Base-by-base conservation (phyloP, 64 coral and sea anemone genomes). In the Montipora efflorescens region DNA sequence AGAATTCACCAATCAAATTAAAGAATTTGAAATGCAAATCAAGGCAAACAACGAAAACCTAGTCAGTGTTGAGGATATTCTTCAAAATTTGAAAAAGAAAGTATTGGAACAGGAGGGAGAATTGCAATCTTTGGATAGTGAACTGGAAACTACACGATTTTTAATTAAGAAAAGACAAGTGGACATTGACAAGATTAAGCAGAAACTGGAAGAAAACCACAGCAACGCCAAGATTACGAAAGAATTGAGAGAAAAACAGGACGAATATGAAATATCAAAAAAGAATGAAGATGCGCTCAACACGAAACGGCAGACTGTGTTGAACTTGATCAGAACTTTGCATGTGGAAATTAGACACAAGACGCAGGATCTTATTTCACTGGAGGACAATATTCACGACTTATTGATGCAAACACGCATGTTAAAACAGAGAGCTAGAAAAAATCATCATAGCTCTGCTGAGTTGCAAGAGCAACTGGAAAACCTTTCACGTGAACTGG, bases 301-400 rank as follows among this genome's bases (percentile, higher is more conserved):
- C 62, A 69, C 84, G 16, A 98, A 92, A 76, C 78, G 91, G 25
- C 96, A 98, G 83, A 87, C 92, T 18, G 66, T 83, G 8, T 75
- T 98, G 75, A 93, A 98, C 36, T 11, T 70, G 9, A 95, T 98
- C 44, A 85, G 96, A 74, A 94, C 93, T 8, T 76, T 84, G 18
- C 96, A 98, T 59, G 93, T 98, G 1, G 96, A 98, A 22, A 98
- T 98, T 47, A 93, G 96, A 7, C 96, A 98, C 67, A 74, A 73
- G 15, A 87, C 93, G 4, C 86, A 94, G 46, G 93, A 95, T 1
- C 77, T 69, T 7, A 98, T 98, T 25, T 67, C 2, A 1, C 71
- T 98, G 43, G 96, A 98, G 78, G 96, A 98, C 45, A 73, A 48
- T 6, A 92, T 98, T 48, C 96, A 98, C 89, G 96, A 98, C 23